Base-by-base conservation (phyloP, 2,888 invertebrate species). In the Ormia ochracea region DNA sequence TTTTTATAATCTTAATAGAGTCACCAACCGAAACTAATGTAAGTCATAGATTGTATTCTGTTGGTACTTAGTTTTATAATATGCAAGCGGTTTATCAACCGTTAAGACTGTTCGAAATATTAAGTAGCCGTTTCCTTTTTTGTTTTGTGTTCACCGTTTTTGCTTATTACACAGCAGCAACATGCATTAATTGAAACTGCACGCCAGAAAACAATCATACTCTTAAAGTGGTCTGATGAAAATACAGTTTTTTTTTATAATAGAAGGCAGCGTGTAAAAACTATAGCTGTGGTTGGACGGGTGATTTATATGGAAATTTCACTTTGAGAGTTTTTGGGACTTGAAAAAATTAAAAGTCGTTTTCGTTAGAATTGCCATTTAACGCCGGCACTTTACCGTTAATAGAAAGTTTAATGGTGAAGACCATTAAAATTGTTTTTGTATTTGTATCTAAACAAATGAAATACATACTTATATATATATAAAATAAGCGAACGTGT, bases 1-100 rank as follows among this genome's bases (percentile, higher is more conserved):
- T 66, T 54, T 52, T 28, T 45, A 26, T 10, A 58, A 17, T 52
- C 81, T 81, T 82, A 77, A 82, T 82, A 82, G 78, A 83, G 83
- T 83, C 82, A 79, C 83, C 82, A 81, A 76, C 79, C 82, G 82
- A 81, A 83, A 83, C 83, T 81, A 82, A 83, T 82, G 76, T 73
- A 76, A 80, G 80, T 73, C 80, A 58, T 43, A 63, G 33, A 63
- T 69, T 21, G 31, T 63, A 63, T 21, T 70, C 45, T 59, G 19
- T 65, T 50, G 19, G 58, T 56, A 63, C 50, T 73, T 21, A 36
- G 23, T 63, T 69, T 38, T 63, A 36, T 65, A 52, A 48, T 72
- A 72, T 72, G 68, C 76, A 72, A 76, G 73, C 68, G 63, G 76
- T 80, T 80, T 80, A 76, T 80, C 72, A 80, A 80, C 80, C 76